A percentile compares a stretch with the other conserved stretches of the same genome.
phyloP scores from a whole-genome alignment of 2,797 vertebrate species.

The Phataginus tricuspis region DNA sequence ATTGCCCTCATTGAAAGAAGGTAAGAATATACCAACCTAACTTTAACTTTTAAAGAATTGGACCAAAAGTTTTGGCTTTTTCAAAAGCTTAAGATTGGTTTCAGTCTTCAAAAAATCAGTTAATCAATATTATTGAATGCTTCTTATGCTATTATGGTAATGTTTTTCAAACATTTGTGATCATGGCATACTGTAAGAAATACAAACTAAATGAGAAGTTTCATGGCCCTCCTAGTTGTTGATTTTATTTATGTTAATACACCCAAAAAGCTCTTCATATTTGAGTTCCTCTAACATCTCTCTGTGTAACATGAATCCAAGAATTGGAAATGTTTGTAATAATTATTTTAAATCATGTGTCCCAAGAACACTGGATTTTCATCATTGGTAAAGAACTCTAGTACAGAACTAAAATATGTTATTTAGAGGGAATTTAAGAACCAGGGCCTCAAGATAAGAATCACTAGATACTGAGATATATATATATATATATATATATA shows the following conservation, averaged over 20 bases:
- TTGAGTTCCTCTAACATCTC: neutral
- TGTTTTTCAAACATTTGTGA: neutral
- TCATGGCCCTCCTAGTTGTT: neutral
- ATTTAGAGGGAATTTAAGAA: neutral
- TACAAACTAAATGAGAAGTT: neutral
- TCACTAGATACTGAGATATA: neutral
- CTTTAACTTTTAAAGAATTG: constrained; percentile 1
- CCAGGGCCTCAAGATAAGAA: neutral
- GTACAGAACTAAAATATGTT: neutral
- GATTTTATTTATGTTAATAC: neutral
- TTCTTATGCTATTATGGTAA: neutral
- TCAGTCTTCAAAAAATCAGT: neutral
- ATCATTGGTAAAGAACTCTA: neutral
- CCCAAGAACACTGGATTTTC: neutral
- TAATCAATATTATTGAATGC: neutral
- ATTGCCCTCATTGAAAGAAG: neutral
- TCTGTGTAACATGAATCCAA: neutral
- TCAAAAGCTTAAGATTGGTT: neutral
- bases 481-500: neutral
- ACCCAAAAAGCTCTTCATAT: neutral
- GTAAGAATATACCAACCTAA: neutral
- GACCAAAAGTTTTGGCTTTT: neutral
- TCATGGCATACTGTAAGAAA: neutral
- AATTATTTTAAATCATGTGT: neutral
- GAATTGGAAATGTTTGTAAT: neutral